These are phyloP conservation scores for Echiichthys vipera DNA, from an alignment of 2,797 vertebrate genomes.

Conservation along the genomic window DNA sequence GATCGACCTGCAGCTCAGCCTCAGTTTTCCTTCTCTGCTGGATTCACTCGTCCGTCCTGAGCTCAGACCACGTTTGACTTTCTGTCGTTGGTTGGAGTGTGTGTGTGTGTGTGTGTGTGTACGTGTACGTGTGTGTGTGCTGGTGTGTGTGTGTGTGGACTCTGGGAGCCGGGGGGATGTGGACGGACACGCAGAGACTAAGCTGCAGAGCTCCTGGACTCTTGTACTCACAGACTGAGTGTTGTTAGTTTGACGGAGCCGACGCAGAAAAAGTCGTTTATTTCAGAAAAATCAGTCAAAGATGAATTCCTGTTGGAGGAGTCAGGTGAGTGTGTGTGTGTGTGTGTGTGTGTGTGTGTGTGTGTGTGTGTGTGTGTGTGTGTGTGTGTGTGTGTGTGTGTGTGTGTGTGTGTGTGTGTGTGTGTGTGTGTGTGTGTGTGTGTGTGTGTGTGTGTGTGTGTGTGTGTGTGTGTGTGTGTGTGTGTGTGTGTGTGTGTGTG, in stretches of 20 bases:
- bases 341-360: constrained; percentile 2
- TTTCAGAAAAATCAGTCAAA: background rate
- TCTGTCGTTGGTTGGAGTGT: too few relatives aligned
- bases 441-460: constrained; percentile 8
- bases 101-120: too few relatives aligned
- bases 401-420: constrained; percentile 8
- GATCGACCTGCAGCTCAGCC: too few relatives aligned
- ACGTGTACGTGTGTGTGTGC: too few relatives aligned
- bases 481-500: constrained; percentile 14
- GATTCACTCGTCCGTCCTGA: too few relatives aligned
- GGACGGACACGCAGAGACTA: too few relatives aligned
- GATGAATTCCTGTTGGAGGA: constrained; percentile 79
- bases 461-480: constrained; percentile 23
- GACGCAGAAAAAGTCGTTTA: constrained; percentile 44
- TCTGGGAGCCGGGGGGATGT: too few relatives aligned
- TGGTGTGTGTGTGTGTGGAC: too few relatives aligned
- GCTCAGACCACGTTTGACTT: too few relatives aligned
- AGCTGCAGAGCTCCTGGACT: too few relatives aligned
- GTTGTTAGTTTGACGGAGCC: constrained; percentile 35
- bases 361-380: constrained; percentile 15
- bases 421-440: constrained; percentile 10
- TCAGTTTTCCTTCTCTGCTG: too few relatives aligned
- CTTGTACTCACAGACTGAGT: too few relatives aligned
- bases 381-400: constrained; percentile 10
- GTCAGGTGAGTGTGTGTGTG: constrained; percentile 59